Percentiles rank a stretch among this genome's conserved stretches.
phyloP scores from a whole-genome alignment of 2,888 invertebrate genomes.

The Hypolimnas misippus region DNA sequence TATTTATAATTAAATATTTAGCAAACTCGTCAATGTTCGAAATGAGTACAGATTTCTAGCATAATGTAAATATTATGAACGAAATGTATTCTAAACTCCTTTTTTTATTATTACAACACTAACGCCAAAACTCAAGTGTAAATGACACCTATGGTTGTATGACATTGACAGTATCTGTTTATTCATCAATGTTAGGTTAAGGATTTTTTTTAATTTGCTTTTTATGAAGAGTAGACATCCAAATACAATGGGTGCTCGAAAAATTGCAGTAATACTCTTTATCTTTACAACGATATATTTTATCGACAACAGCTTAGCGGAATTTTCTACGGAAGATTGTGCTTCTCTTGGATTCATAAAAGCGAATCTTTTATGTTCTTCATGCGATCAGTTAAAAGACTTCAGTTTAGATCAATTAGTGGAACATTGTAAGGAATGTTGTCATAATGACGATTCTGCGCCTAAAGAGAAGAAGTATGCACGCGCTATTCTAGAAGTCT shows the following conservation, averaged over 20 bases:
- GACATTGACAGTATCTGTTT: background rate
- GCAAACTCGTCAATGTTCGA: too few species aligned
- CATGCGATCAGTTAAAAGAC: constrained; percentile 92
- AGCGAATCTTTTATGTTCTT: constrained; percentile 93
- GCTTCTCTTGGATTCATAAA: constrained; percentile 93
- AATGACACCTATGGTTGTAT: background rate
- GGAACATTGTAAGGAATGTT: constrained; percentile 90
- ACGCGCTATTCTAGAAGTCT: constrained; percentile 96
- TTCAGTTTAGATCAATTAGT: constrained; percentile 88
- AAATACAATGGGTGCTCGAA: constrained; percentile 21
- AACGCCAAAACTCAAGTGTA: too few species aligned
- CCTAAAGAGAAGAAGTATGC: constrained; percentile 91
- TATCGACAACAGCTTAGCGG: constrained; percentile 57
- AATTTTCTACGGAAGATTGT: constrained; percentile 92
- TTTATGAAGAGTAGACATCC: too few species aligned
- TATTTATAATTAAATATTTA: too few species aligned
- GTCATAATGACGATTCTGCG: constrained; percentile 88
- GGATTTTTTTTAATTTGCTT: too few species aligned
- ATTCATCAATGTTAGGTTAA: background rate
- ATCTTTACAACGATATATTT: constrained; percentile 17
- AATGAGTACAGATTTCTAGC: too few species aligned
- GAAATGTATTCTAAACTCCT: background rate
- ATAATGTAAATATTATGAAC: too few species aligned
- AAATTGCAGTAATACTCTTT: constrained; percentile 27
- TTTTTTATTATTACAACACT: background rate